phyloP scores from a whole-genome alignment of 1,140 invertebrate species.

The Anastrepha ludens region DNA sequence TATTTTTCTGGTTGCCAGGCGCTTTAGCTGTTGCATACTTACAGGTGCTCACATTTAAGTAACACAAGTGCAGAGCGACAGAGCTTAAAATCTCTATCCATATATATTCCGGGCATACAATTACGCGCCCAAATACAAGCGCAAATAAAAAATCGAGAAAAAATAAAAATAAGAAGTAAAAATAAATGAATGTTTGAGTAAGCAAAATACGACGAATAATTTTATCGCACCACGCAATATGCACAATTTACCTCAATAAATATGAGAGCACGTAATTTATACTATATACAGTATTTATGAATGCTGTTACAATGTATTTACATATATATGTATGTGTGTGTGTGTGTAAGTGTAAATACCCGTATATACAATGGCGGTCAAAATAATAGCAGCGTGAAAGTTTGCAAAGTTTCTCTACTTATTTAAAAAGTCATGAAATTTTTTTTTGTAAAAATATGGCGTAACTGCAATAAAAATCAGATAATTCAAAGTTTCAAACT shows the following conservation, averaged over 20 bases:
- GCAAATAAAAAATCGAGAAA: background rate
- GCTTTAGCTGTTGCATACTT: constrained; percentile 24
- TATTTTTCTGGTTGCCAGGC: background rate
- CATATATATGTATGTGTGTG: background rate
- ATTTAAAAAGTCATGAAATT: too few relatives aligned
- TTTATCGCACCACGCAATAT: constrained; percentile 44
- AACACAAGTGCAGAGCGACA: background rate
- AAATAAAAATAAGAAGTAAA: background rate
- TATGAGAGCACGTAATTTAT: constrained; percentile 41
- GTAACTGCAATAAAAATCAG: too few relatives aligned
- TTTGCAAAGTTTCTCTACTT: too few relatives aligned
- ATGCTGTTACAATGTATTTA: background rate
- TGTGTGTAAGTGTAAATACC: background rate
- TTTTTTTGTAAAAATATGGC: too few relatives aligned
- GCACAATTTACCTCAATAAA: constrained; percentile 42
- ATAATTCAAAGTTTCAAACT: too few relatives aligned
- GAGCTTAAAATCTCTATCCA: background rate
- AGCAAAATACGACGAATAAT: constrained; percentile 32
- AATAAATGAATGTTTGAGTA: background rate
- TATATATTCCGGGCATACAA: background rate
- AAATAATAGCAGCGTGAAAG: too few relatives aligned
- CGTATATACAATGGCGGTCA: too few relatives aligned
- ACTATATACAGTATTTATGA: background rate
- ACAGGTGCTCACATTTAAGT: background rate
- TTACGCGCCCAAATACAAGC: background rate